A percentile compares a stretch with the other conserved stretches of the same genome.
Conservation (phyloP, 2,888 invertebrate genomes). For the Physocephala rufipes region DNA sequence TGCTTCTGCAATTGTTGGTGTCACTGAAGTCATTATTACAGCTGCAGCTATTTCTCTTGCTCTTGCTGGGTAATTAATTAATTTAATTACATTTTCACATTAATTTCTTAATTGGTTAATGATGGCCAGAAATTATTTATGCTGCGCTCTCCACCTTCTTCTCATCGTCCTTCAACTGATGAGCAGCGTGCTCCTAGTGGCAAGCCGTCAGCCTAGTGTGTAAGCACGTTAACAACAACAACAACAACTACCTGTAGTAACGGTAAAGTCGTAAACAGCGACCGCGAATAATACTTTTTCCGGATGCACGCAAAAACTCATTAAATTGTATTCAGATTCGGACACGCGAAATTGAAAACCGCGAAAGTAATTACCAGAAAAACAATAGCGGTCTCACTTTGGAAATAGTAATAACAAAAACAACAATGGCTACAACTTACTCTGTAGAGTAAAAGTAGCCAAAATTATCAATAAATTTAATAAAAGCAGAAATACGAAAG, state of each 20-base stretch:
- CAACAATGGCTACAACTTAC: too few relatives aligned
- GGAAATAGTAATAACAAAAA: too few relatives aligned
- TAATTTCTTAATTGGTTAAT: slow-evolving; percentile 47
- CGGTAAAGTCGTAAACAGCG: neutral
- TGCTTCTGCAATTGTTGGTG: slow-evolving; percentile 19
- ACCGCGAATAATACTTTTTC: neutral
- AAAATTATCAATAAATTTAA: too few relatives aligned
- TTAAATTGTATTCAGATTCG: slow-evolving; percentile 17
- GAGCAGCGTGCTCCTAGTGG: neutral
- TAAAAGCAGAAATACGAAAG: too few relatives aligned
- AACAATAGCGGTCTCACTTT: too few relatives aligned
- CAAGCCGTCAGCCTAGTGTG: neutral
- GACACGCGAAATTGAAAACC: slow-evolving; percentile 14
- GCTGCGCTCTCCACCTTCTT: slow-evolving; percentile 20
- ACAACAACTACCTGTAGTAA: slow-evolving; percentile 7
- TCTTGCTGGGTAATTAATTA: slow-evolving; percentile 45
- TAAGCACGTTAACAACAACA: slow-evolving; percentile 24
- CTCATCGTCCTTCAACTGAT: too few relatives aligned
- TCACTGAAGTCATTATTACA: neutral
- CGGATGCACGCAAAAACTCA: slow-evolving; percentile 5
- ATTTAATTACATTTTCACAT: slow-evolving; percentile 46
- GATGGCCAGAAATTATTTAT: slow-evolving; percentile 44
- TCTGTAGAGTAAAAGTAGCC: too few relatives aligned
- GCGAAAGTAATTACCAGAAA: neutral
- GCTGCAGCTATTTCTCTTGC: slow-evolving; percentile 21